Evolutionary conservation across 2,113 vertebrate genomes (phyloP), one percentile per base, ranked within the genome.

Genomic region (Callipepla californica): DNA sequence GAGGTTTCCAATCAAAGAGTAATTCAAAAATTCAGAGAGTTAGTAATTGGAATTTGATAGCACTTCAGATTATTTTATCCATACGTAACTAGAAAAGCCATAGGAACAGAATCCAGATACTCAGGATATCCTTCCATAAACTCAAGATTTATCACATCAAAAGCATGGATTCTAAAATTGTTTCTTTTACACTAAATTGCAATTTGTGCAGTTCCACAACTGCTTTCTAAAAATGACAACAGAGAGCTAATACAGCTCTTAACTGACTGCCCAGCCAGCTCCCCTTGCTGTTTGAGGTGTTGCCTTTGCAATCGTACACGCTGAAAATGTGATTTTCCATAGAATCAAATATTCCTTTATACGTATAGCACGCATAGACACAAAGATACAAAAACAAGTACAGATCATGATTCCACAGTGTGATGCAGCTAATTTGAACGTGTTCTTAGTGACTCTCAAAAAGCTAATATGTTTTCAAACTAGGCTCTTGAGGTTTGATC

Each of bases 351-450:
- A 17, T n/a, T 67, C 65, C 72, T 78, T 66, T 61, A 61, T 44
- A 16, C 4, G 16, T 38, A 51, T 1, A 70, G 28, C 68, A 32
- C 13, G 19, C 48, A 83, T 48, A 68, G 67, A 28, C 30, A 85
- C 38, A 72, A 36, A 78, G 67, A 72, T 44, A 81, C 74, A 90
- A 84, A 89, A 1, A 2, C 45, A 74, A 55, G 66, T 40, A 55
- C 18, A 48, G 72, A 70, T 79, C 89, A 92, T 89, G 58, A 34
- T 86, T 91, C 53, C 42, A 53, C 1, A 40, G 40, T 20, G 75
- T 67, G 88, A 74, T 80, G 79, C 58, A 75, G 68, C 36, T 88
- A 42, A 84, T 96, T 88, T 83, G 59, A 95, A 70, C 57, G 82
- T 83, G 26, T 38, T 94, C 57, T 83, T 11, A 11, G 66, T n/a